Evolutionary conservation across 2,113 vertebrate species (phyloP), one percentile per base, ranked within the genome.

Genomic region (Melanotaenia duboulayi): DNA sequence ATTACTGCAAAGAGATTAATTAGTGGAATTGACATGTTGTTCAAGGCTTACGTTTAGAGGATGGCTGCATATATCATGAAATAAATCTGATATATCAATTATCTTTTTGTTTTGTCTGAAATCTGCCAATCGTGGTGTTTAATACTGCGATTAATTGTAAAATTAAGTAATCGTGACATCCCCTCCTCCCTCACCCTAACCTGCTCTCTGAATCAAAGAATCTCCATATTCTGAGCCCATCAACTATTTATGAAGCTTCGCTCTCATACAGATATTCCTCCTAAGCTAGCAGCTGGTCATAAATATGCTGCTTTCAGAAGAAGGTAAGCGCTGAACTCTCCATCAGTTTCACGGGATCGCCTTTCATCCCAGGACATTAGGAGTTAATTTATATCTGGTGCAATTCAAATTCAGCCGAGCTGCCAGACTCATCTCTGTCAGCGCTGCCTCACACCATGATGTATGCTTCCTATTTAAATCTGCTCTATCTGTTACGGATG

Each of bases 381-480:
- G 80, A 82, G 81, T 90, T 88, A 87, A 91, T 89, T 89, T 78
- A 86, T 74, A 1, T 50, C 69, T 70, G 23, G 1, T 6, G 58
- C 57, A 49, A 69, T 74, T 83, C 64, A 70, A 20, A 85, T 82
- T 71, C 72, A n/a, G 71, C 71, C 22, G 0, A 1, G 64, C 78
- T 78, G 82, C 85, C 88, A 74, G 78, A 74, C 83, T 86, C 48
- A 61, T 87, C 87, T 87, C 44, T 72, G 86, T 86, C 88, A 35
- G 56, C 19, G 48, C 60, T 63, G 60, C 70, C 82, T 74, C 70
- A 17, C 20, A 1, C 52, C 71, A 46, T 84, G 78, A 91, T 84
- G 76, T 75, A 80, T 68, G 85, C 76, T 50, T 71, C 79, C 85
- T 71, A 80, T 88, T 91, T 89, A 88, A 89, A 88, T 73, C 77